phyloP scores from a whole-genome alignment of 2,113 vertebrate genomes.

The Lepidothrix coronata region DNA sequence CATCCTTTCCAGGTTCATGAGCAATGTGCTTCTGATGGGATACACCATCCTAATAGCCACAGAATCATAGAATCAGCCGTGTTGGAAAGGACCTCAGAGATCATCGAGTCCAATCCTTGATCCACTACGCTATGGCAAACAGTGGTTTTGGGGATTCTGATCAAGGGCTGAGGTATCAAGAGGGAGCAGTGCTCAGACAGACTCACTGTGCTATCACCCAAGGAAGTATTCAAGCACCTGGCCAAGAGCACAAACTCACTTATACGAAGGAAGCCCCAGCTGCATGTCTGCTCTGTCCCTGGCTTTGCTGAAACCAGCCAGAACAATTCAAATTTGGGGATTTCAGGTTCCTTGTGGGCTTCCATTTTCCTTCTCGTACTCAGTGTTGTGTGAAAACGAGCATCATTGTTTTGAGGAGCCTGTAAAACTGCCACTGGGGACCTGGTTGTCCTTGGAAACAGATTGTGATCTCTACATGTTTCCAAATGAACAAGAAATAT shows the following conservation, averaged over 20 bases:
- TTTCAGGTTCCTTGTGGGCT: not conserved
- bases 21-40: not conserved
- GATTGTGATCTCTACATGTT: not conserved
- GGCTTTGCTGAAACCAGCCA: not conserved
- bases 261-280: not conserved
- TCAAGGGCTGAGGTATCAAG: not conserved
- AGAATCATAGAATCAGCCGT: too few relatives aligned
- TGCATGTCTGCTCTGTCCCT: not conserved
- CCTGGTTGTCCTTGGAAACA: slow-evolving; percentile 18
- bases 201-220: not conserved
- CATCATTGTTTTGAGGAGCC: not conserved
- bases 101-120: too few relatives aligned
- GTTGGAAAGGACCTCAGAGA: too few relatives aligned
- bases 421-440: slow-evolving; percentile 6
- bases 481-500: slow-evolving; percentile 18
- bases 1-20: not conserved
- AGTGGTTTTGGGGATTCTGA: not conserved
- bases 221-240: not conserved
- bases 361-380: not conserved
- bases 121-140: not conserved
- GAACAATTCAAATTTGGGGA: not conserved
- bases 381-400: not conserved
- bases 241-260: not conserved
- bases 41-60: not conserved
- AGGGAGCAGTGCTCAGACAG: not conserved